Evolutionary conservation across 2,797 vertebrate genomes (phyloP), one percentile per base, ranked within the genome.

Genomic region (Eospalax fontanierii): DNA sequence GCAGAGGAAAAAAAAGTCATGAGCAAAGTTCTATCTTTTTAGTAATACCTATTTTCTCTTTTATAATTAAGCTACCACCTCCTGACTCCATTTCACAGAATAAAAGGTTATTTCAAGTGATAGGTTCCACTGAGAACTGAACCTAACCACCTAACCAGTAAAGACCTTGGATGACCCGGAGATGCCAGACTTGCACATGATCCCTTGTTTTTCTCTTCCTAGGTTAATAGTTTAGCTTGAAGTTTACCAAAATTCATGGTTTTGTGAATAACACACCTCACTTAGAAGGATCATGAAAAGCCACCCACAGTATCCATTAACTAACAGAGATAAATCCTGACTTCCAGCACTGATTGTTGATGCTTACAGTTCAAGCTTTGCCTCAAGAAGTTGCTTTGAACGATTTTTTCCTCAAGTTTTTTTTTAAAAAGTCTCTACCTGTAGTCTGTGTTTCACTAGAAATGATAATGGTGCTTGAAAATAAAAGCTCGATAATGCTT

Each of bases 91-190:
- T 85, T 68, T 96, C 83, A 38, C 22, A 90, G 38, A 93, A 11
- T 2, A 94, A 91, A 70, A 89, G 35, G 22, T 89, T 88, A 70
- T 85, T 93, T 83, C 26, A 95, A 63, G 85, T 83, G 63, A 91
- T 35, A 4, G 3, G 68, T 87, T 65, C 38, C 35, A 65, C 70
- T 86, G 33, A 93, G 70, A 96, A 82, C 43, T 86, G 66, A 85
- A 92, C 71, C 22, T 92, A 76, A 88, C 79, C 65, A 92, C 71
- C 22, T 92, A 76, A 88, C 79, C 65, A 90, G 0, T 59, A 33
- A 80, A 68, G 3, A 86, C 59, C 57, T 96, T 97, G 66, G 54
- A 40, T 97, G 74, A 88, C 78, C 50, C 92, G 92, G 59, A 21
- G 74, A 87, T 94, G 18, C 54, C 19, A 68, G 43, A 81, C 30